phyloP scores from a whole-genome alignment of 2,888 invertebrate species.

The Phengaris alcon region DNA sequence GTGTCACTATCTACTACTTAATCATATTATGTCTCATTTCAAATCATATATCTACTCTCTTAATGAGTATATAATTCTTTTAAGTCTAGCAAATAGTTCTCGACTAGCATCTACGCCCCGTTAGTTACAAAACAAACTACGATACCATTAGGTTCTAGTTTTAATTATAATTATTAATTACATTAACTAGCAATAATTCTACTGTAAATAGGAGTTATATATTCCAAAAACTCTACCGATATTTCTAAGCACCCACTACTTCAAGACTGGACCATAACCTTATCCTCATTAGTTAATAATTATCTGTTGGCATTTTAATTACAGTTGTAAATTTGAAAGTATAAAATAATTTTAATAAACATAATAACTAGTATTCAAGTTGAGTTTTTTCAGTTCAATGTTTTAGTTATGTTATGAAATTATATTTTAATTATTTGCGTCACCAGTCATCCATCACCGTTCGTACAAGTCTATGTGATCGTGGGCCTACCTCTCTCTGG shows the following conservation, averaged over 20 bases:
- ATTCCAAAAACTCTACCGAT: conserved; percentile 67
- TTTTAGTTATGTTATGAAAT: conserved; percentile 14
- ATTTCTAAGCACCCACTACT: conserved; percentile 70
- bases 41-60: conserved; percentile 52
- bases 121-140: conserved; percentile 73
- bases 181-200: conserved; percentile 72
- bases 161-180: conserved; percentile 60
- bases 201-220: conserved; percentile 56
- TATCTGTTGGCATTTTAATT: conserved; percentile 62
- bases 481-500: conserved; percentile 76
- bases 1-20: conserved; percentile 28
- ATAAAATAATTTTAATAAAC: conserved; percentile 7
- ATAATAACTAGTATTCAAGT: neutral
- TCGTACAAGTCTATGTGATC: conserved; percentile 54
- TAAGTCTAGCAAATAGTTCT: conserved; percentile 53
- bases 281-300: conserved; percentile 62
- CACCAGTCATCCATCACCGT: conserved; percentile 52
- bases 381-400: neutral
- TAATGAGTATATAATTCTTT: conserved; percentile 50
- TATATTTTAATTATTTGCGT: neutral
- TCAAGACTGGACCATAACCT: conserved; percentile 57
- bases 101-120: conserved; percentile 78
- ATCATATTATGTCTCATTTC: conserved; percentile 28
- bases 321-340: conserved; percentile 10
- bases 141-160: conserved; percentile 59